Evolutionary conservation across 2,888 invertebrate genomes (phyloP), one percentile per base, ranked within the genome.

Genomic region (Himalopsyche anomala): DNA sequence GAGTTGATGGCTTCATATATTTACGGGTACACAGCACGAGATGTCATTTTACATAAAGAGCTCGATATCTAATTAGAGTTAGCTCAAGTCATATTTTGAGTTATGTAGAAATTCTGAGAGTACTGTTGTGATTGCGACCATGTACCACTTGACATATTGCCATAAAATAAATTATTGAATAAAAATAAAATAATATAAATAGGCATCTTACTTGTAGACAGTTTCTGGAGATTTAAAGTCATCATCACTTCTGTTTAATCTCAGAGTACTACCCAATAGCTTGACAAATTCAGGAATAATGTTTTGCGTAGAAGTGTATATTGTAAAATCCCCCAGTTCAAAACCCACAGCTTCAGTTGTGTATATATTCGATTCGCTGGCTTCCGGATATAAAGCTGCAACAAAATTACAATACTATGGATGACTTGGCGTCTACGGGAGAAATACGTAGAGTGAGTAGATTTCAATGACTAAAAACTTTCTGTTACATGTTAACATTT

Each of bases 271-370:
- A 54, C 51, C 82, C 36, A 87, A 81, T 42, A 84, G 82, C 56
- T 87, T 88, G 15, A 84, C 80, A 40, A 88, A 74, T 62, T 84
- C 87, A 28, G 84, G 38, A 54, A 87, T 83, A n/a, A 81, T 80
- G 42, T 84, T 69, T 45, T 42, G 38, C 12, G 86, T 83, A 6
- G 88, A 88, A 81, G 88, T 85, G 56, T 86, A 88, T n/a, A 89
- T 86, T 12, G 87, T 84, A 36, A 84, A 86, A 42, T 87, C 84
- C n/a, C 84, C 87, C 5, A 88, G 19, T 36, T 84, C 83, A 36
- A 84, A 85, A 12, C 55, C 45, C 17, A 82, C 80, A 5, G 88
- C 87, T 62, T 86, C 86, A 38, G 40, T 81, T 28, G 84, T 87
- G 9, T 51, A 45, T 45, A 88, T 87, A 38, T 81, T 81, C 2